Conservation (phyloP, 2,888 invertebrate genomes). For the Cylindroiulus punctatus region DNA sequence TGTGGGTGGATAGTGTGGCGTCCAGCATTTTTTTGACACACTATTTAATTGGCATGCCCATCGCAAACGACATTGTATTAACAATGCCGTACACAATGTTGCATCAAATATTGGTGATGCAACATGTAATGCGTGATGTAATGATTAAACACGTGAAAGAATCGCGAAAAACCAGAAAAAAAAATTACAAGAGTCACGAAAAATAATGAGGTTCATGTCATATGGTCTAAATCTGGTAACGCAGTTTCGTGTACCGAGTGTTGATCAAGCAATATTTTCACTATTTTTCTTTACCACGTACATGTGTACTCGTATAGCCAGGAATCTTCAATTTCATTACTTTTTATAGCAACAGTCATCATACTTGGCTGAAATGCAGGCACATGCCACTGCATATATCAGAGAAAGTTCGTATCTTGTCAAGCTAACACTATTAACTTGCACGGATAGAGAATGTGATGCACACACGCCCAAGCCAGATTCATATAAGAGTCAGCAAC, state of each 20-base stretch:
- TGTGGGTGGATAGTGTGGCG: background rate
- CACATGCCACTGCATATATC: background rate
- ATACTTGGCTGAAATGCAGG: background rate
- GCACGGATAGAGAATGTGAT: background rate
- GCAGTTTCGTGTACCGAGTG: background rate
- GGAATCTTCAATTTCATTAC: background rate
- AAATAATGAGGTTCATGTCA: background rate
- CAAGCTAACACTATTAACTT: constrained; percentile 17
- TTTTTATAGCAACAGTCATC: background rate
- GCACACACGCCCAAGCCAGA: background rate
- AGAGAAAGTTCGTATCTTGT: background rate
- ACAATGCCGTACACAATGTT: background rate
- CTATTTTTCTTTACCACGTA: background rate
- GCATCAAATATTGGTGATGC: no score
- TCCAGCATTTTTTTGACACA: background rate
- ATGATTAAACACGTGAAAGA: background rate
- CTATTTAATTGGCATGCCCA: background rate
- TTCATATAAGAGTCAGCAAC: background rate
- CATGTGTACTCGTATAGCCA: no score
- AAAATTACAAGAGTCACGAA: background rate
- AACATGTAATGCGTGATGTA: no score
- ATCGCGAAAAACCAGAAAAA: background rate
- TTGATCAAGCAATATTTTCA: background rate
- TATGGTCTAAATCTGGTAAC: no score
- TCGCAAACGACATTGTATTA: background rate